phyloP scores from a whole-genome alignment of 2,797 vertebrate species.

The Balearica regulorum region DNA sequence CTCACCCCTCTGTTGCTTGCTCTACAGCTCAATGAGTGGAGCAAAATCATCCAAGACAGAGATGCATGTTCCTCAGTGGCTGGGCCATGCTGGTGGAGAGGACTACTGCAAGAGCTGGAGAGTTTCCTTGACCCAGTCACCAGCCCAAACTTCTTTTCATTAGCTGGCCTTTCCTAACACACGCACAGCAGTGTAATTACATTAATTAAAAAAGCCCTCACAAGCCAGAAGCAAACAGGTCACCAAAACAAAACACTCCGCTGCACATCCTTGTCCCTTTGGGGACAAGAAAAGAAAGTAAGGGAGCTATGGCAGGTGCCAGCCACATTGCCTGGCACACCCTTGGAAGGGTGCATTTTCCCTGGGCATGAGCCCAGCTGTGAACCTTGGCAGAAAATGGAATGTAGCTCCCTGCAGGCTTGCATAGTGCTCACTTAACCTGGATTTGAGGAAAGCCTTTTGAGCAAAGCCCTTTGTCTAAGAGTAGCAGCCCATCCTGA shows the following conservation, averaged over 20 bases:
- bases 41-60: background rate
- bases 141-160: background rate
- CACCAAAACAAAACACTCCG: background rate
- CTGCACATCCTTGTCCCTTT: background rate
- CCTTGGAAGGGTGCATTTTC: background rate
- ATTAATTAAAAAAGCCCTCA: background rate
- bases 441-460: background rate
- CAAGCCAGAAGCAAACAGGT: background rate
- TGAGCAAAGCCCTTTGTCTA: background rate
- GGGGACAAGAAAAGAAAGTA: background rate
- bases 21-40: accelerated
- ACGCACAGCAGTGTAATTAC: accelerated
- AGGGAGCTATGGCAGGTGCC: background rate
- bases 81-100: background rate
- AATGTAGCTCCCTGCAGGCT: background rate
- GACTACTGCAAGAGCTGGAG: background rate
- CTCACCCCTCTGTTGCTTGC: background rate
- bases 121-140: background rate
- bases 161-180: background rate
- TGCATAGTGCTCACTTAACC: background rate
- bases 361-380: background rate
- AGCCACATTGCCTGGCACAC: accelerated
- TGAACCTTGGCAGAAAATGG: background rate
- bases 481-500: background rate
- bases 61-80: accelerated